phyloP scores from a whole-genome alignment of 2,888 invertebrate genomes.

The Andrena flavipes region DNA sequence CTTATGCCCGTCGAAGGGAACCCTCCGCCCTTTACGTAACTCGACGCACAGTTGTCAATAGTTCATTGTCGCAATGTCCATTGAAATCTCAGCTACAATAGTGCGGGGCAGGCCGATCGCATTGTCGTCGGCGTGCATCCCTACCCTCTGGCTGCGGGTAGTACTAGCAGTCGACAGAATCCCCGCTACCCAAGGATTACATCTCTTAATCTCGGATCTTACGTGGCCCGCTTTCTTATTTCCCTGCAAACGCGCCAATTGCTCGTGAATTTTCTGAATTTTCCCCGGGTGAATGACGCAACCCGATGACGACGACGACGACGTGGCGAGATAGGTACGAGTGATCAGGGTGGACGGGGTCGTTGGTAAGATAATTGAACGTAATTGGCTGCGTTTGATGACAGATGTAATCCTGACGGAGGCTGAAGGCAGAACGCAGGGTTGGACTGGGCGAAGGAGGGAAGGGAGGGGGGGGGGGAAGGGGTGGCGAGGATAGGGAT shows the following conservation, averaged over 20 bases:
- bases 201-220: constrained; percentile 54
- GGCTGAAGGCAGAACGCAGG: constrained; percentile 43
- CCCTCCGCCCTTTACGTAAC: constrained; percentile 77
- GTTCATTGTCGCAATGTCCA: constrained; percentile 82
- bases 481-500: background rate
- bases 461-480: constrained; percentile 6
- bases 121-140: constrained; percentile 76
- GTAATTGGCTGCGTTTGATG: constrained; percentile 82
- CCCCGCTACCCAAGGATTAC: constrained; percentile 45
- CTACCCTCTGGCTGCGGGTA: constrained; percentile 46
- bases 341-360: constrained; percentile 36
- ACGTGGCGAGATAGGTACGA: background rate
- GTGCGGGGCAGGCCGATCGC: constrained; percentile 72
- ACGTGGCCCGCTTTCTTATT: background rate
- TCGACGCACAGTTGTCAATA: constrained; percentile 76
- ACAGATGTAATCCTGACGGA: constrained; percentile 80
- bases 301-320: constrained; percentile 5
- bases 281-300: background rate
- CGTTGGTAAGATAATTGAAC: constrained; percentile 78
- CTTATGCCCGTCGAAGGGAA: constrained; percentile 66
- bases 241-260: background rate
- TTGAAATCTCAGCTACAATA: constrained; percentile 79
- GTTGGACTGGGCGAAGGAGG: constrained; percentile 18
- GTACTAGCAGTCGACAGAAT: constrained; percentile 53
- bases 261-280: background rate